A percentile compares a stretch with the other conserved stretches of the same genome.
These are phyloP conservation scores for Buceros bicornis DNA, from an alignment of 2,797 vertebrate species.

Conservation along the genomic window DNA sequence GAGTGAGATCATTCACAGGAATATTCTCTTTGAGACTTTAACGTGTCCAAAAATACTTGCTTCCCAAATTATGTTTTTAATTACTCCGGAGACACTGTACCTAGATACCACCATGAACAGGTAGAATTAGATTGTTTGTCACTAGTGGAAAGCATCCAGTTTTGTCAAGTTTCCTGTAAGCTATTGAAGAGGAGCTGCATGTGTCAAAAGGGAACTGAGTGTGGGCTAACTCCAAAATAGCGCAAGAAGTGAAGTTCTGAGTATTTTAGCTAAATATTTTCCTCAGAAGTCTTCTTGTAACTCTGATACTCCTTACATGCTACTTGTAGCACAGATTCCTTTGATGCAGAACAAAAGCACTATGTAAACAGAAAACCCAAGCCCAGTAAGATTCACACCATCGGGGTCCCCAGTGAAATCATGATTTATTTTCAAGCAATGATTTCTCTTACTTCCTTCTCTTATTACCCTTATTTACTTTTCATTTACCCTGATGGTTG, in stretches of 20 bases:
- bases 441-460: constrained; percentile 1
- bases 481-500: background rate
- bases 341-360: background rate
- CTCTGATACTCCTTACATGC: background rate
- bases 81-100: background rate
- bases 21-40: background rate
- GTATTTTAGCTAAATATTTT: background rate
- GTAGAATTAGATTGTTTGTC: background rate
- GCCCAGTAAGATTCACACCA: background rate
- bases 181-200: background rate
- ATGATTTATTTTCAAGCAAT: background rate
- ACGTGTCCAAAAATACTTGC: background rate
- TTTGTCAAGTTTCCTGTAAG: background rate
- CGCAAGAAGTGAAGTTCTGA: background rate
- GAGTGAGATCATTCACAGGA: background rate
- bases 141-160: background rate
- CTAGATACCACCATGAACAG: background rate
- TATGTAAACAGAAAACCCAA: background rate
- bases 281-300: background rate
- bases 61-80: background rate
- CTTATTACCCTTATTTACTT: constrained; percentile 21
- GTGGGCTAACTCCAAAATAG: background rate
- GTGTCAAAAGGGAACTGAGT: background rate
- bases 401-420: background rate
- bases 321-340: background rate